Base-by-base conservation (phyloP, 2,888 invertebrate genomes). In the Sussaba pulchella region DNA sequence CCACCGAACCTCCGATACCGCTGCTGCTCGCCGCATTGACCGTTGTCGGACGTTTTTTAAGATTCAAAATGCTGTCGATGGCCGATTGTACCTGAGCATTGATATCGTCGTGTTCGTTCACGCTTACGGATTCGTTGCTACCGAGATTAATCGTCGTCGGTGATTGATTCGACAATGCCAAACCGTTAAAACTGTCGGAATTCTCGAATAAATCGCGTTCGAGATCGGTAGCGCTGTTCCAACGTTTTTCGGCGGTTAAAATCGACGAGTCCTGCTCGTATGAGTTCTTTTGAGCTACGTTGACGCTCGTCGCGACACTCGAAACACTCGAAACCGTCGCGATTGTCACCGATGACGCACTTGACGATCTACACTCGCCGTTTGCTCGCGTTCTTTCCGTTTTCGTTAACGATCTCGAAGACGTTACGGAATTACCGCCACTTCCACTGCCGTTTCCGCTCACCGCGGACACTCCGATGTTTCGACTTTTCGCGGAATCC, bases 51-150 rank as follows among this genome's bases (percentile, higher is more conserved):
- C 90, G 85, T 82, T 92, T 90, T 89, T 96, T 96, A 85, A 96
- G 92, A 92, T 96, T 96, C 82, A 96, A 92, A 88, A 96, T 96
- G 89, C 96, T 96, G 90, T 96, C 96, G 86, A 96, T 96, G 82
- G 96, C 96, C 88, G 95, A 96, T 91, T 96, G 96, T 81, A 96
- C 96, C 91, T 96, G 96, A 36, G 95, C 95, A 84, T 95, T 95
- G 78, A 96, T 95, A 86, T 95, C 95, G 86, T 95, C 95, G 85
- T 94, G 94, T 43, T 92, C 91, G 70, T 90, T 89, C 43, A 85
- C 87, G 39, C 85, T 88, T 2, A 84, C 88, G 14, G 83, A 72
- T 19, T 83, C 86, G 21, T 82, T 82, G 19, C 76, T 78, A 12
- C 74, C 81, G 17, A 77, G 67, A 70, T 81, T 84, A 43, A 70